Conservation (phyloP, 2,797 vertebrate genomes). For the Tapera naevia region DNA sequence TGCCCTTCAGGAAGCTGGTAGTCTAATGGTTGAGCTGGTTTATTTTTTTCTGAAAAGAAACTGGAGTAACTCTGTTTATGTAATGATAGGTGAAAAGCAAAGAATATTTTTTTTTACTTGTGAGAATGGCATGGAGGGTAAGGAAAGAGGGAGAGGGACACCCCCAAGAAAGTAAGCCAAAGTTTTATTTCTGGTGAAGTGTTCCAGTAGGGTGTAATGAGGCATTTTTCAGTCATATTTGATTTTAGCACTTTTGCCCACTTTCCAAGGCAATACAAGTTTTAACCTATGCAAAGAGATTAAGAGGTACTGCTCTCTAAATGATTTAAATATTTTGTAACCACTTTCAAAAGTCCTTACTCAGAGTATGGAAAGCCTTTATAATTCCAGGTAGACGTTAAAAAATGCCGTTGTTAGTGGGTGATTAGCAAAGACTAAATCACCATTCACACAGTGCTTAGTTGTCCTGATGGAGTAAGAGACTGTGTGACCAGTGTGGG, state of each 20-base stretch:
- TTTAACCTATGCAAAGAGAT: constrained; percentile 22
- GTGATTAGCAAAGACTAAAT: background rate
- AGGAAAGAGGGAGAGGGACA: background rate
- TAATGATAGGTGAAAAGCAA: background rate
- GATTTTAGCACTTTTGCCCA: background rate
- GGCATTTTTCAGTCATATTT: background rate
- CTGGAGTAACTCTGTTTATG: background rate
- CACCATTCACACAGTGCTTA: background rate
- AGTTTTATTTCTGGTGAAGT: background rate
- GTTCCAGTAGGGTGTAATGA: background rate
- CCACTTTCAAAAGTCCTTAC: background rate
- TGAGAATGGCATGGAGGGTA: background rate
- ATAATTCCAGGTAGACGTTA: background rate
- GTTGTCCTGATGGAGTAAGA: fast-evolving
- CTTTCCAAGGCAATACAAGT: background rate
- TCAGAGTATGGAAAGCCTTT: background rate
- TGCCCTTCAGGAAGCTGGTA: background rate
- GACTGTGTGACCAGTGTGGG: background rate
- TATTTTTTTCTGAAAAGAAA: background rate
- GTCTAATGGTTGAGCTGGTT: background rate
- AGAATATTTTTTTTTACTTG: background rate
- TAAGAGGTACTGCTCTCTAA: background rate
- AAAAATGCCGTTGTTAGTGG: background rate
- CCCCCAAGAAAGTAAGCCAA: background rate
- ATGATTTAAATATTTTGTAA: background rate